Evolutionary conservation across 2,113 vertebrate species (phyloP).

Genomic region (Procavia capensis): DNA sequence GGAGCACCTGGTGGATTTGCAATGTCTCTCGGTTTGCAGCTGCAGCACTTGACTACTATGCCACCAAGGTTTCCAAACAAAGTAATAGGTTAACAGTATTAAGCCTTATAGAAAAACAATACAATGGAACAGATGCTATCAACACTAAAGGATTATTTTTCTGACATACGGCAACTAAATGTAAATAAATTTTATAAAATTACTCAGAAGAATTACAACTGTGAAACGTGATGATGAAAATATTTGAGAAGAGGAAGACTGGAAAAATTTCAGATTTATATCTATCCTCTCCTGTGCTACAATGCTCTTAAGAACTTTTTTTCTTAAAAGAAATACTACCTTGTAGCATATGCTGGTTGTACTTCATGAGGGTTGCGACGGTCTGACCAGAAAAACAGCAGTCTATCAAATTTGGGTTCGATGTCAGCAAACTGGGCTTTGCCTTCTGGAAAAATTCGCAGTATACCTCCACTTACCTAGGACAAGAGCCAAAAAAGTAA

Average conservation of each 20-base stretch:
- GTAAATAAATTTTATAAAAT: neutral
- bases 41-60: no score
- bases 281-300: neutral
- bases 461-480: conserved; percentile 96
- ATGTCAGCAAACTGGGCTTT: conserved; percentile 99
- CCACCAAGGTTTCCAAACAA: no score
- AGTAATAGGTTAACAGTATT: neutral
- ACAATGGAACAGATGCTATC: neutral
- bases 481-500: conserved; percentile 73
- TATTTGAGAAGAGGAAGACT: neutral
- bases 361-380: conserved; percentile 99
- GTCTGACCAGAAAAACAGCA: conserved; percentile 99
- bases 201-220: neutral
- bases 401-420: conserved; percentile 98
- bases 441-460: conserved; percentile 99
- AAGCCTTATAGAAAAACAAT: neutral
- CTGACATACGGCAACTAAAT: neutral
- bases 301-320: neutral
- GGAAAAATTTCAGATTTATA: neutral
- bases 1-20: no score
- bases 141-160: neutral
- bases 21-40: no score
- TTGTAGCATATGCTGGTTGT: conserved; percentile 96
- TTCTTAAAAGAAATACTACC: conserved; percentile 85
- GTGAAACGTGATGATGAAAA: neutral